Conservation (phyloP, 2,888 invertebrate species). For the Monopis laevigella region DNA sequence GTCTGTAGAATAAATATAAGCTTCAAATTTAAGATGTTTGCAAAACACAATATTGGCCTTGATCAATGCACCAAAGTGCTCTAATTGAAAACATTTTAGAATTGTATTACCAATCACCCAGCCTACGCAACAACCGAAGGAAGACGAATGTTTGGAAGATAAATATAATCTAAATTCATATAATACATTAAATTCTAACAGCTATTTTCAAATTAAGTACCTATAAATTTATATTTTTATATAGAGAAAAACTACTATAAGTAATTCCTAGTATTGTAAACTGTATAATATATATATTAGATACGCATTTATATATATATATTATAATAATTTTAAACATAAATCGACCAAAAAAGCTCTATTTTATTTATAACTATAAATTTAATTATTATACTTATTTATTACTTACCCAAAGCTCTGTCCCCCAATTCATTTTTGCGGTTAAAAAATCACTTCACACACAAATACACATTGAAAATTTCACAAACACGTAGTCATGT, state of each 20-base stretch:
- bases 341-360: not conserved
- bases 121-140: constrained; percentile 5
- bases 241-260: too few relatives aligned
- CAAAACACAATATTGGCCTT: constrained; percentile 12
- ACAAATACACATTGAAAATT: constrained; percentile 58
- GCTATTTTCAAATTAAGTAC: too few relatives aligned
- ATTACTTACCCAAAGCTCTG: constrained; percentile 73
- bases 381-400: not conserved
- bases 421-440: constrained; percentile 73
- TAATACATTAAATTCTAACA: too few relatives aligned
- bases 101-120: constrained; percentile 3
- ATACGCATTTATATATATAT: too few relatives aligned
- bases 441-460: constrained; percentile 47
- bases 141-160: too few relatives aligned
- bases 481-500: constrained; percentile 42
- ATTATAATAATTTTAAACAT: not conserved
- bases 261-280: too few relatives aligned
- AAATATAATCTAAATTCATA: too few relatives aligned
- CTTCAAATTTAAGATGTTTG: constrained; percentile 1
- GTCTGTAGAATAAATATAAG: not conserved
- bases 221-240: too few relatives aligned
- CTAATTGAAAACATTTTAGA: constrained; percentile 13
- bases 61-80: constrained; percentile 10
- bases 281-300: too few relatives aligned
- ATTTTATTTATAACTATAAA: not conserved